Conservation (phyloP, 1,140 invertebrate species). For the Helicoverpa armigera region DNA sequence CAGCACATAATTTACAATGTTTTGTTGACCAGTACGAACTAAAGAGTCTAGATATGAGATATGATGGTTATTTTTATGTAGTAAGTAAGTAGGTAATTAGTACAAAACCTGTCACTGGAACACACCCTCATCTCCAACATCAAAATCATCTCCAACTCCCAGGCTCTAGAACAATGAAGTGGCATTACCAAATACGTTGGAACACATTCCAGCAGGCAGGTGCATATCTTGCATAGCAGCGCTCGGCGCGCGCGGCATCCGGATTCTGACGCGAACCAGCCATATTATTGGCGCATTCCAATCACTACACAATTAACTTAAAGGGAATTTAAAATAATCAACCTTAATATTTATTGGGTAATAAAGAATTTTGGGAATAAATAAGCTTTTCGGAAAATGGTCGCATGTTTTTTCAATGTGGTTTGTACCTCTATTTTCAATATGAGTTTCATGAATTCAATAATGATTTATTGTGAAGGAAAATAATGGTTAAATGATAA, state of each 20-base stretch:
- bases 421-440: neutral
- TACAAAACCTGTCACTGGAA: too few relatives aligned
- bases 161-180: neutral
- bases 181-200: neutral
- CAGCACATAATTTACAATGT: too few relatives aligned
- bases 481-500: neutral
- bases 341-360: neutral
- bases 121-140: too few relatives aligned
- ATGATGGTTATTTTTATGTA: too few relatives aligned
- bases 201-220: conserved; percentile 33
- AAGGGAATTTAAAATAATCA: conserved; percentile 30
- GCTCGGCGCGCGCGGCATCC: conserved; percentile 35
- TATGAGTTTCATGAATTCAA: neutral
- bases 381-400: too few relatives aligned
- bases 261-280: conserved; percentile 48
- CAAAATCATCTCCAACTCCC: neutral
- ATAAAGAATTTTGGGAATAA: too few relatives aligned
- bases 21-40: too few relatives aligned
- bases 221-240: conserved; percentile 54
- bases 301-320: conserved; percentile 11
- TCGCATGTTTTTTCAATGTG: too few relatives aligned
- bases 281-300: conserved; percentile 50
- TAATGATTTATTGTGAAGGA: neutral
- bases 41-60: too few relatives aligned
- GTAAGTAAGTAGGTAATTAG: too few relatives aligned